These are phyloP conservation scores for Paguma larvata DNA, from an alignment of 2,797 vertebrate genomes.

Conservation along the genomic window DNA sequence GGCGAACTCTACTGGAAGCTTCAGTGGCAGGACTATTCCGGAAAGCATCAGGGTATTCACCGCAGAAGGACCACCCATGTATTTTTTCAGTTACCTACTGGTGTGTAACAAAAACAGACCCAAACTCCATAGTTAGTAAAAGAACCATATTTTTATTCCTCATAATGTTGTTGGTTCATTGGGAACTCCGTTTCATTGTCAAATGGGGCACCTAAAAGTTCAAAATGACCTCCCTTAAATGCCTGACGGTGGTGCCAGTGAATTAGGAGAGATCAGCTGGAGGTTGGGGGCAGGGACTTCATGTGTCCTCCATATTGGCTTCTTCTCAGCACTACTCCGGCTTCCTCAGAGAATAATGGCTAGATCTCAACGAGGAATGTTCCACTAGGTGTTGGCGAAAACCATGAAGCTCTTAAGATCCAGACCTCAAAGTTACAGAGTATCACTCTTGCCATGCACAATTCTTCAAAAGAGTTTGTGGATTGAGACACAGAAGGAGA, in stretches of 20 bases:
- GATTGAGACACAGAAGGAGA: neutral
- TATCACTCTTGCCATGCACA: neutral
- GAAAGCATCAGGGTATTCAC: neutral
- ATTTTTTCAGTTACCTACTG: neutral
- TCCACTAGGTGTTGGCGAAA: neutral
- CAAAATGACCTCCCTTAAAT: neutral
- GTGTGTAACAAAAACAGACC: neutral
- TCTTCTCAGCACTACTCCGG: neutral
- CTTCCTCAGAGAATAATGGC: neutral
- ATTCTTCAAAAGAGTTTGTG: neutral
- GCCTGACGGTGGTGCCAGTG: rapidly evolving
- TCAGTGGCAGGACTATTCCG: neutral
- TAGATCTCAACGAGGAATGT: neutral
- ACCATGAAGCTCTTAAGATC: neutral
- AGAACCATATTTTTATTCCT: neutral
- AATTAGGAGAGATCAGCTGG: neutral
- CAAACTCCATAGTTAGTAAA: neutral
- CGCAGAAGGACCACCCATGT: neutral
- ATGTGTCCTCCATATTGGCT: neutral
- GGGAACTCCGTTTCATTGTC: neutral
- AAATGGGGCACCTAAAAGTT: neutral
- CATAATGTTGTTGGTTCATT: neutral
- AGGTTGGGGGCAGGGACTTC: neutral
- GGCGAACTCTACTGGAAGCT: neutral
- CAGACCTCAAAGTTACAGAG: neutral